Percentiles rank a stretch among this genome's conserved stretches.
Evolutionary conservation across 1,140 invertebrate genomes (phyloP).

Genomic region (Scylla paramamosain): DNA sequence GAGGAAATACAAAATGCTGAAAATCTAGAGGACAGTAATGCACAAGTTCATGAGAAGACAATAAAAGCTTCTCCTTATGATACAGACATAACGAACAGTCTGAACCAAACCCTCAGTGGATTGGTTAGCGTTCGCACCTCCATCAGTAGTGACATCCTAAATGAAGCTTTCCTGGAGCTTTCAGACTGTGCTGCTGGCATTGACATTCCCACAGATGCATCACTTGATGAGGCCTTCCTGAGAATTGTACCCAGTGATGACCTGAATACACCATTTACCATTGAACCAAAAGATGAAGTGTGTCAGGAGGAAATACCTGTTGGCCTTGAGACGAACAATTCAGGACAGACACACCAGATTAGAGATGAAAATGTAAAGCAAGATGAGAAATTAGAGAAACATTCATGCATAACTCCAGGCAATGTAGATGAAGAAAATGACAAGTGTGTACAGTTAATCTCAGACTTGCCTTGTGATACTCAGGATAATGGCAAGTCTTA

Average conservation of each 20-base stretch:
- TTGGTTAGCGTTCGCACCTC: background rate
- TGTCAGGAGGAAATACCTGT: background rate
- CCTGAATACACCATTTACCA: background rate
- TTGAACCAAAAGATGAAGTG: background rate
- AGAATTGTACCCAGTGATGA: background rate
- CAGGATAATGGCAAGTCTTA: background rate
- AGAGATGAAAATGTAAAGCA: background rate
- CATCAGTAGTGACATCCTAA: background rate
- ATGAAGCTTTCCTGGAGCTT: conserved; percentile 9
- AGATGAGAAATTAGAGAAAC: background rate
- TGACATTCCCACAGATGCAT: background rate
- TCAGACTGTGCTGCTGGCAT: background rate
- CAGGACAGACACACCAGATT: background rate
- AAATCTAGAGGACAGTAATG: background rate
- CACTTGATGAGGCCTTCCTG: background rate
- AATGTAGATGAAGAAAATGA: background rate
- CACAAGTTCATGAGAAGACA: background rate
- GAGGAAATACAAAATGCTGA: background rate
- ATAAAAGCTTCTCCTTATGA: background rate
- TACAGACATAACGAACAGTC: background rate
- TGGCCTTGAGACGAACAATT: background rate
- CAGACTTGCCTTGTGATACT: background rate
- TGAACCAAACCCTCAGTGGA: background rate
- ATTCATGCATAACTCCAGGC: background rate
- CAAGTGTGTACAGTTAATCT: background rate